Evolutionary conservation across 2,888 invertebrate species (phyloP), one percentile per base, ranked within the genome.

Genomic region (Masnerella sp.): DNA sequence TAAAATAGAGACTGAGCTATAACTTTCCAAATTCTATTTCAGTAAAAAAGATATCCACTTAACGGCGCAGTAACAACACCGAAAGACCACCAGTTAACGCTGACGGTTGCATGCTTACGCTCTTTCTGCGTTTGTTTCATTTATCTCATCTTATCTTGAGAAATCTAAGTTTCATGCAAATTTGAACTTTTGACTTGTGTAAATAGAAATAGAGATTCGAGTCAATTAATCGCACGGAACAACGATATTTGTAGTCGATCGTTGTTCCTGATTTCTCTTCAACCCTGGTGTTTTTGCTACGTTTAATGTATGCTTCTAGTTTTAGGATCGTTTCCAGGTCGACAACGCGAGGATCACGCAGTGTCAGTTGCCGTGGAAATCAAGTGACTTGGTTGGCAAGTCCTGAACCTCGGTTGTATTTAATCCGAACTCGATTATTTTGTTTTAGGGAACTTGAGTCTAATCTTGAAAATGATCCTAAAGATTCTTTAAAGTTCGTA

Each of bases 251-350:
- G 43, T 49, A 54, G 64, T 45, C 30, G 12, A 14, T 40, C 69
- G 38, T 15, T 54, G 45, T 38, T 52, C 43, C 49, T 43, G 49
- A 45, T 32, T 54, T 67, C 70, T 75, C 51, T 68, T 67, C 70
- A 14, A 71, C 74, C 74, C 62, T 75, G 74, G 74, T 75, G 70
- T 75, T 75, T 75, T 75, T 75, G 75, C 75, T 71, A 42, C 42
- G 36, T 74, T 70, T 70, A 61, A 70, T 70, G 30, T 70, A 56
- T 74, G 74, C 74, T 68, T 71, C 67, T 75, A 54, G 71, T 71
- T 71, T 75, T 75, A 75, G 71, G 75, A 75, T 75, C 71, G 75
- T 75, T 75, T 75, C 52, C 65, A 74, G 74, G 54, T 75, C 71
- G 40, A 71, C 61, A 67, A 62, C 74, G 70, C 45, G 65, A 71